A percentile compares a stretch with the other conserved stretches of the same genome.
Evolutionary conservation across 2,797 vertebrate species (phyloP).

Genomic region (Thunnus albacares): DNA sequence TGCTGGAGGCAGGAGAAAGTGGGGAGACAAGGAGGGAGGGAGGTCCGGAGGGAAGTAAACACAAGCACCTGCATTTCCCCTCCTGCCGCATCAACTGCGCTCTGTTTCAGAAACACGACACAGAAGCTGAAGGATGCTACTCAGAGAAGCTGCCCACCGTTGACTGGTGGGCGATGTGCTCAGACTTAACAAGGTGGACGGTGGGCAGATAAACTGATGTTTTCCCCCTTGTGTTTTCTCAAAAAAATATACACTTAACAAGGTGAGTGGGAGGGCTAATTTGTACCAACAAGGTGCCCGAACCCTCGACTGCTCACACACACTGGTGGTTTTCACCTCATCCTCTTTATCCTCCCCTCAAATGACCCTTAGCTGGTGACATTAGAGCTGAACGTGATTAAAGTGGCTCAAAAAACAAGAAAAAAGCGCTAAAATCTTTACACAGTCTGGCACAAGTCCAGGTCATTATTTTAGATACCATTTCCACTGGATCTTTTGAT

Average conservation of each 20-base stretch:
- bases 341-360: constrained; percentile 4
- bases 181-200: constrained; percentile 52
- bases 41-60: constrained; percentile 74
- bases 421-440: background rate
- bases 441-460: constrained; percentile 16
- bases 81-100: constrained; percentile 55
- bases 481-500: constrained; percentile 45
- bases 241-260: constrained; percentile 34
- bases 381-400: background rate
- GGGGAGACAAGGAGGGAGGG: constrained; percentile 36
- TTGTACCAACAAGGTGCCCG: constrained; percentile 26
- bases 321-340: background rate
- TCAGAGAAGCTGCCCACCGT: constrained; percentile 46
- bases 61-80: constrained; percentile 76
- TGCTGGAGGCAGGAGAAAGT: constrained; percentile 46
- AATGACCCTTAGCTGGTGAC: constrained; percentile 23
- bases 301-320: constrained; percentile 6
- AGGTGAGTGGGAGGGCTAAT: constrained; percentile 47
- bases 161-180: constrained; percentile 46
- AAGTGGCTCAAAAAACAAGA: background rate
- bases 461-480: constrained; percentile 58
- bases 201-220: background rate
- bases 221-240: constrained; percentile 15
- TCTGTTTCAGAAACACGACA: constrained; percentile 55
- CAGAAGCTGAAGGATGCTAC: constrained; percentile 47